These are phyloP conservation scores for Agrochola lychnidis DNA, from an alignment of 2,888 invertebrate species.

Conservation along the genomic window DNA sequence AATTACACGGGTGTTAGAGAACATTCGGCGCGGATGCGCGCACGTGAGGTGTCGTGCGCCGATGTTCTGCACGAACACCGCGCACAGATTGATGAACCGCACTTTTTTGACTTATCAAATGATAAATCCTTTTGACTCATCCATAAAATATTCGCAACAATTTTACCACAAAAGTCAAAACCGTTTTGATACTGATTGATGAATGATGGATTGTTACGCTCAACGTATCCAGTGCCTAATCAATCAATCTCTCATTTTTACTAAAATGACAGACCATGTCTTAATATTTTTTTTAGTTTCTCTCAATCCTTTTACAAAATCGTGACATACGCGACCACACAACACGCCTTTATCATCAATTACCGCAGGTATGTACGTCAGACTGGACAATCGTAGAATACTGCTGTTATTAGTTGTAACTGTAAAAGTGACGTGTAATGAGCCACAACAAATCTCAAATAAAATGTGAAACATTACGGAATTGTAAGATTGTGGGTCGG, in stretches of 20 bases:
- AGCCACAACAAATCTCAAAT: constrained; percentile 83
- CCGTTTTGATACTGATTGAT: constrained; percentile 46
- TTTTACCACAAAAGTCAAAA: constrained; percentile 39
- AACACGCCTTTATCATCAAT: constrained; percentile 65
- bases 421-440: constrained; percentile 81
- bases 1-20: constrained; percentile 83
- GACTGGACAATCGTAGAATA: constrained; percentile 73
- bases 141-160: constrained; percentile 39
- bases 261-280: constrained; percentile 22
- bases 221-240: constrained; percentile 24
- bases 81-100: constrained; percentile 69
- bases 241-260: constrained; percentile 45
- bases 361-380: constrained; percentile 62
- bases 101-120: constrained; percentile 47
- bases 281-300: constrained; percentile 22
- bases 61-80: constrained; percentile 66
- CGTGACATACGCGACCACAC: constrained; percentile 53
- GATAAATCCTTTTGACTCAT: constrained; percentile 53
- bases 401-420: constrained; percentile 79
- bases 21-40: constrained; percentile 75
- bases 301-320: constrained; percentile 22
- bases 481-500: constrained; percentile 87
- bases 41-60: constrained; percentile 71
- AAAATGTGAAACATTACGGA: constrained; percentile 87
- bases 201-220: constrained; percentile 29